phyloP scores from a whole-genome alignment of 2,797 vertebrate genomes.

The Tenualosa thibaudeaui region DNA sequence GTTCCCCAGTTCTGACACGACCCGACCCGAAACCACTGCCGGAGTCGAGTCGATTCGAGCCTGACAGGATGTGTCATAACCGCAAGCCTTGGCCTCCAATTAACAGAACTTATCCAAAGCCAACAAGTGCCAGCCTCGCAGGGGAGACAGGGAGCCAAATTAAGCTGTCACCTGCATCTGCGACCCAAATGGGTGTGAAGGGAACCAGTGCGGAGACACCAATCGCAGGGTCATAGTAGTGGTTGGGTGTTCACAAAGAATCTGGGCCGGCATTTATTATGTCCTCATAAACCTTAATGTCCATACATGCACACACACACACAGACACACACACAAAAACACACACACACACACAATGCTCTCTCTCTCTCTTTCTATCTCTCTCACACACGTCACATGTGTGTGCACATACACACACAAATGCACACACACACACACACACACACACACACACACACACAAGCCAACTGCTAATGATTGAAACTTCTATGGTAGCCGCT shows the following conservation, averaged over 20 bases:
- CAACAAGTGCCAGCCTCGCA: constrained; percentile 34
- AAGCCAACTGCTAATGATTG: neutral
- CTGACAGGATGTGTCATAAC: constrained; percentile 62
- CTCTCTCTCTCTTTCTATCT: too few relatives aligned
- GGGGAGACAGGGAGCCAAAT: constrained; percentile 40
- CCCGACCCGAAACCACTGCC: constrained; percentile 60
- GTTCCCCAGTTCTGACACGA: constrained; percentile 36
- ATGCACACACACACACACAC: neutral
- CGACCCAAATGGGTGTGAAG: neutral
- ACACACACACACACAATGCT: neutral
- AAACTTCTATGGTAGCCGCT: neutral
- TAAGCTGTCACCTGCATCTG: constrained; percentile 48
- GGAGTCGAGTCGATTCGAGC: constrained; percentile 43
- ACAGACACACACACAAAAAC: neutral
- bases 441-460: neutral
- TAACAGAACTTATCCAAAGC: constrained; percentile 64
- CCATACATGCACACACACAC: neutral
- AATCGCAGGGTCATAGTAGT: neutral
- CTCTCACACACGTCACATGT: too few relatives aligned
- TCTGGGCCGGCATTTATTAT: neutral
- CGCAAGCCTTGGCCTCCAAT: constrained; percentile 67
- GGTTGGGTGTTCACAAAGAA: neutral
- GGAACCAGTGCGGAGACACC: neutral
- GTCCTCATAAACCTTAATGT: neutral
- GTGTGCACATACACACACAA: neutral